Base-by-base conservation (phyloP, 2,113 vertebrate species). In the Athene noctua region DNA sequence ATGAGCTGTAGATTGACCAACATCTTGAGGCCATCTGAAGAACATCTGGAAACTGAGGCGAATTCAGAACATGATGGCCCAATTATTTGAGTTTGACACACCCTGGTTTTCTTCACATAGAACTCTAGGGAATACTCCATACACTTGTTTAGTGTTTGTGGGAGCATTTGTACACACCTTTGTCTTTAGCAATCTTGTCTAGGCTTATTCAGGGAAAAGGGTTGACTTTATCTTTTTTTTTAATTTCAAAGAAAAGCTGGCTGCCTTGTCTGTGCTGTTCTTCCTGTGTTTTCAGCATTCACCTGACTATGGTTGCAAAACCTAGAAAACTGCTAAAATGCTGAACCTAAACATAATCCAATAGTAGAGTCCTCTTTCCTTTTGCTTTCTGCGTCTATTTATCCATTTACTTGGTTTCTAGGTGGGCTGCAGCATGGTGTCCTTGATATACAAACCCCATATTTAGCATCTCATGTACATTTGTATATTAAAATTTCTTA, bases 1-100 rank as follows among this genome's bases (percentile, higher is more conserved):
- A 75, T 47, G 86, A 70, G 67, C 61, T 90, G 86, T 61, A 46
- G 61, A 42, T 29, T 71, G 52, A 80, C 73, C 71, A 71, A 62
- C 86, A 96, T 83, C 89, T 83, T 92, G 89, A 81, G 77, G 40
- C 92, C 85, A 82, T 82, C 78, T 91, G 87, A 91, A 62, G 80
- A 93, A 72, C 84, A 85, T 80, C 86, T 94, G 92, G 66, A 66
- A 83, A 61, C 57, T 5, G 42, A 73, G 51, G 51, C 3, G 0
- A 86, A 55, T 5, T 79, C 51, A 57, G 81, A 86, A 75, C 57
- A 66, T 15, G 72, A 70, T 0, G 13, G 46, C 63, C 73, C 52
- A 72, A 11, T 90, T 84, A 92, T 9, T 61, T 58, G 68, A 21
- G 42, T 72, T 73, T 74, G 81, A 74, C 55, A 29, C 40, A 26